phyloP scores from a whole-genome alignment of 2,888 invertebrate species.

The Dendrolimus houi region DNA sequence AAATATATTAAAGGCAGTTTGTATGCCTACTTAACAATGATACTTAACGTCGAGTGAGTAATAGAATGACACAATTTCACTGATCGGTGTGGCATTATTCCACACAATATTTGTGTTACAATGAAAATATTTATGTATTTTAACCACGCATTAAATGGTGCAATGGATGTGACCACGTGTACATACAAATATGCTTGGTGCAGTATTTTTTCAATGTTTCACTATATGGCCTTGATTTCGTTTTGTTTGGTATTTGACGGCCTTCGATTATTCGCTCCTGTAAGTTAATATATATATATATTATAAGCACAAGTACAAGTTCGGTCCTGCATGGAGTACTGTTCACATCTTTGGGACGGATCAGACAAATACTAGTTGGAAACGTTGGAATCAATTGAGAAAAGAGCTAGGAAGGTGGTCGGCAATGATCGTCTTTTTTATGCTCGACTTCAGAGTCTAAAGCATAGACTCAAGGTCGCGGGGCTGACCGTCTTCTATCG shows the following conservation, averaged over 20 bases:
- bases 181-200: constrained; percentile 8
- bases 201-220: background rate
- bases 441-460: no score
- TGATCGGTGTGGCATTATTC: constrained; percentile 6
- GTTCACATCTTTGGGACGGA: no score
- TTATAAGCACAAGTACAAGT: no score
- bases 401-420: no score
- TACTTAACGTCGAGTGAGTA: constrained; percentile 1
- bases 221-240: background rate
- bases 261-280: no score
- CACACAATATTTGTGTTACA: constrained; percentile 1
- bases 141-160: constrained; percentile 22
- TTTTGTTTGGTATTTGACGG: background rate
- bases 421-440: no score
- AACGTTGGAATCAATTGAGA: no score
- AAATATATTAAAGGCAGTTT: background rate
- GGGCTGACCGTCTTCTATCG: no score
- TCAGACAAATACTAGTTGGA: no score
- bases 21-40: background rate
- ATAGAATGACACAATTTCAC: constrained; percentile 13
- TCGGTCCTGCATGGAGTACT: no score
- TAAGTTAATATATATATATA: no score
- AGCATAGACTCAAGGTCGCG: no score
- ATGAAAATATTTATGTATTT: constrained; percentile 16
- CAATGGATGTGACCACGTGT: constrained; percentile 16